Evolutionary conservation across 2,797 vertebrate genomes (phyloP).

Genomic region (Perodicticus potto): DNA sequence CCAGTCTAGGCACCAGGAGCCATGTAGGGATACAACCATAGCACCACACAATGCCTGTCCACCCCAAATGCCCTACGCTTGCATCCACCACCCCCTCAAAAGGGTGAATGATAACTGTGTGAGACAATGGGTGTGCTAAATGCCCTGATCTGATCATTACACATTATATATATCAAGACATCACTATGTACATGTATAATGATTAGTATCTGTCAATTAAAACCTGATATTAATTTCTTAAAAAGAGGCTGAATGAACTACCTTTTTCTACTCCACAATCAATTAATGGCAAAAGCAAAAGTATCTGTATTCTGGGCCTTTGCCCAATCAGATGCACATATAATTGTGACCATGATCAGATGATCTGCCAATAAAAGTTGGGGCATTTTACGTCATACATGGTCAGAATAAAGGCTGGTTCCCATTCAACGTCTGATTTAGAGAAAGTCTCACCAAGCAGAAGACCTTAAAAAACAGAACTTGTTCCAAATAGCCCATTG

Average conservation of each 20-base stretch:
- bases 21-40: not conserved
- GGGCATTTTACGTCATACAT: not conserved
- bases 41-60: not conserved
- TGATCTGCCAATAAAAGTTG: not conserved
- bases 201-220: not conserved
- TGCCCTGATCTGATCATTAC: not conserved
- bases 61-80: not conserved
- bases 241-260: not conserved
- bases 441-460: slow-evolving; percentile 30
- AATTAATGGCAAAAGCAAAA: not conserved
- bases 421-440: slow-evolving; percentile 27
- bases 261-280: not conserved
- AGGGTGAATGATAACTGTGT: not conserved
- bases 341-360: not conserved
- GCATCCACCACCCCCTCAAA: not conserved
- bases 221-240: not conserved
- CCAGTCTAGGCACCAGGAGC: not conserved
- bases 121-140: not conserved
- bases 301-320: not conserved
- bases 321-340: not conserved
- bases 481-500: slow-evolving; percentile 12
- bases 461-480: slow-evolving; percentile 61
- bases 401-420: not conserved
- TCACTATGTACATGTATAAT: not conserved
- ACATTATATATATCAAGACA: not conserved